Percentiles rank a stretch among this genome's conserved stretches.
phyloP scores from a whole-genome alignment of 1,140 invertebrate genomes.

The Anagrus nilaparvatae region DNA sequence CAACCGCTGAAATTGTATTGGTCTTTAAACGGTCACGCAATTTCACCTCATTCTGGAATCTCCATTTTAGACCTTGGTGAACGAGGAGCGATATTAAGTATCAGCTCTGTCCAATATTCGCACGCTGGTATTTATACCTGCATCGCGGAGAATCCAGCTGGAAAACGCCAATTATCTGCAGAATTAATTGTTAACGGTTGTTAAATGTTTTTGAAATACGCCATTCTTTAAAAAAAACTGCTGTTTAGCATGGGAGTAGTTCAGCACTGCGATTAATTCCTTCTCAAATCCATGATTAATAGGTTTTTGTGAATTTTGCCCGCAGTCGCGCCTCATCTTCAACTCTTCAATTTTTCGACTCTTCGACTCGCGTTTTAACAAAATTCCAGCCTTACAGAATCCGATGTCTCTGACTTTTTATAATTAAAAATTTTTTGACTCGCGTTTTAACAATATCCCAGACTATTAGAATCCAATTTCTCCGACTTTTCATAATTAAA shows the following conservation, averaged over 20 bases:
- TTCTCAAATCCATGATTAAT: slow-evolving; percentile 6
- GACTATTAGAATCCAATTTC: too few relatives aligned
- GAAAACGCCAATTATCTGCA: slow-evolving; percentile 51
- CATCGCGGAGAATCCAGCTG: slow-evolving; percentile 62
- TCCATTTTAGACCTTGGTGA: slow-evolving; percentile 54
- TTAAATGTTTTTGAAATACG: slow-evolving; percentile 27
- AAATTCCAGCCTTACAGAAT: too few relatives aligned
- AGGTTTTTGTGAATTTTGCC: too few relatives aligned
- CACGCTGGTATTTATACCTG: slow-evolving; percentile 78
- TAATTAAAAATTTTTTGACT: too few relatives aligned
- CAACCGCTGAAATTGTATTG: slow-evolving; percentile 50
- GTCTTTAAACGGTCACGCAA: slow-evolving; percentile 49
- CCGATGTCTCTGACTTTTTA: too few relatives aligned
- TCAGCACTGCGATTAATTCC: slow-evolving; percentile 7
- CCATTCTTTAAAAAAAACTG: slow-evolving; percentile 10
- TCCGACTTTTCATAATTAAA: too few relatives aligned
- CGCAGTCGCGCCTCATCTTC: slow-evolving; percentile 39
- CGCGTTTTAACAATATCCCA: too few relatives aligned
- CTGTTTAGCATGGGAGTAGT: background rate
- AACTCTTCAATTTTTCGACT: slow-evolving; percentile 39
- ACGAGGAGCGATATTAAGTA: slow-evolving; percentile 59
- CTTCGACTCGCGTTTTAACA: too few relatives aligned
- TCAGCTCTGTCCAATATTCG: slow-evolving; percentile 56
- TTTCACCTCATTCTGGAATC: slow-evolving; percentile 50
- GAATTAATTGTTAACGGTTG: slow-evolving; percentile 63